Evolutionary conservation across 2,888 invertebrate genomes (phyloP), one percentile per base, ranked within the genome.

Genomic region (Apotomis betuletana): DNA sequence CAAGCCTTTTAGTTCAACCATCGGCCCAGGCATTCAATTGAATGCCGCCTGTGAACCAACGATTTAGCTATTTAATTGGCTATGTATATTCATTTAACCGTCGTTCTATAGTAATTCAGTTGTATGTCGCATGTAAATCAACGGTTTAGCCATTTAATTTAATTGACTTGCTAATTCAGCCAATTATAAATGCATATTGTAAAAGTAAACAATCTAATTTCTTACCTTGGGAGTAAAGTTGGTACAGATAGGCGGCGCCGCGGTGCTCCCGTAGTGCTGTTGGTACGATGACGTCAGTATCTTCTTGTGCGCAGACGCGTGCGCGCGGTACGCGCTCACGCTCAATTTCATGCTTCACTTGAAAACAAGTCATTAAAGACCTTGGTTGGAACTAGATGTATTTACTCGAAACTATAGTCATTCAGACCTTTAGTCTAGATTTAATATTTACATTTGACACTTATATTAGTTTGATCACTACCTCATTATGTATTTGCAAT

Each of bases 261-360:
- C 95, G 64, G 96, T 96, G 81, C 96, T 96, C 74, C 96, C 97
- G 94, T 97, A 97, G 87, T 95, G 95, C 83, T 96, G 96, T 91
- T 96, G 96, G 84, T 96, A 96, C 84, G 96, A 95, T 80, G 96
- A 96, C 83, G 95, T 96, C 86, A 97, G 94, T 85, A 97, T 97
- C 94, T 97, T 97, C 93, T 97, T 97, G 90, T 97, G 97, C 88
- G 97, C 97, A 78, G 96, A 96, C 88, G 97, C 97, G 92, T 97
- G 97, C 86, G 97, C 97, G 89, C 97, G 95, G 90, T 97, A 97
- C 84, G 97, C 97, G 84, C 97, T 97, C 84, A 97, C 97, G 90
- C 97, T 97, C 86, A 97, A 94, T 95, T 97, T 97, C 97, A 97
- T 97, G 74, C 74, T 80, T 78, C 36, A 15, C 44, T 55, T 12